Conservation (phyloP, 2,888 invertebrate species). For the Agrochola macilenta region DNA sequence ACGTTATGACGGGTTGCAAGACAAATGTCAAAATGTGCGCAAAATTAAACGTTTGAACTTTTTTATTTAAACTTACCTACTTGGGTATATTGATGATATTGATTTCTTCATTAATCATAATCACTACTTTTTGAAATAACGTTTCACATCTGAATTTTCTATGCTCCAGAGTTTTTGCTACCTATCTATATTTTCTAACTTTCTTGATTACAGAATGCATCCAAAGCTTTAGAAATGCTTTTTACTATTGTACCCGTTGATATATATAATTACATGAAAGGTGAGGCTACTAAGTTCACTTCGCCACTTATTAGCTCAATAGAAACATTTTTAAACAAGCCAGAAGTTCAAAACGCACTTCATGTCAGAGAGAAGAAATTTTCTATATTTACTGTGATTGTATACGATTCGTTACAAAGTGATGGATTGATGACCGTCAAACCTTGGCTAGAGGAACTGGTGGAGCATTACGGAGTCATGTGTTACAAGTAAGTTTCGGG, state of each 20-base stretch:
- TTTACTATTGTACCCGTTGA: neutral
- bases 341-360: conserved; percentile 13
- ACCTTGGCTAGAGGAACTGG: conserved; percentile 51
- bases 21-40: no score
- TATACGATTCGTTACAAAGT: neutral
- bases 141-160: neutral
- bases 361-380: conserved; percentile 13
- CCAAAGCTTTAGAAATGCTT: neutral
- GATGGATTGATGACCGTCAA: conserved; percentile 17
- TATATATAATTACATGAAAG: conserved; percentile 14
- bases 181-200: neutral
- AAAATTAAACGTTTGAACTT: neutral
- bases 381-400: neutral
- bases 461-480: conserved; percentile 64
- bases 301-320: neutral
- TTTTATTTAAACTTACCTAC: neutral
- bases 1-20: no score
- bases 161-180: neutral
- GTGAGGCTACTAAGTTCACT: neutral
- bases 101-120: neutral
- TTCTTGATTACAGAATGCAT: conserved; percentile 5
- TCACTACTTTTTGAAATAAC: neutral
- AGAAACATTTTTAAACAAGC: conserved; percentile 23
- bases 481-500: conserved; percentile 40
- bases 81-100: neutral